Base-by-base conservation (phyloP, 2,797 vertebrate genomes). In the Acanthurus leucopareius region DNA sequence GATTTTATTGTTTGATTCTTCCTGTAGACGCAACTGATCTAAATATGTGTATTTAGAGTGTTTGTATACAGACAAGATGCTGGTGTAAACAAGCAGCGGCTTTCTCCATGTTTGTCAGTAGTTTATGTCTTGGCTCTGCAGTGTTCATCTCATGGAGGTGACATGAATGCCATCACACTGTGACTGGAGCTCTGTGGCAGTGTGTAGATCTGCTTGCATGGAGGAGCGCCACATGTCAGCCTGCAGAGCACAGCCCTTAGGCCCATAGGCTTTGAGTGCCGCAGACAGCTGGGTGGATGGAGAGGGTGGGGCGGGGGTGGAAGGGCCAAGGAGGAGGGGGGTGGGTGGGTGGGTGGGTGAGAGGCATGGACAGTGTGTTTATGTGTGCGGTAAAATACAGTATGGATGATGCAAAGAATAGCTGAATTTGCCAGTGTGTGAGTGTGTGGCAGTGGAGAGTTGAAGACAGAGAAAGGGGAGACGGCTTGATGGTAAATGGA, bases 241-340 rank as follows among this genome's bases (percentile, higher is more conserved):
- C 59, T 54, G 53, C 25, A 28, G 60, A 82, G 76, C 57, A 58
- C 70, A 81, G 78, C 63, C 61, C 38, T 42, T 69, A 58, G 82
- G 77, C 56, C 70, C 16, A 16, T 77, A 60, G 74, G 73, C 22
- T 85, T 82, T 93, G 92, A 94, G 86, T 87, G 84, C 53, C 7
- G 17, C 53, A 32, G 90, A 93, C 93, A 94, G 93, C 92, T 94
- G 94, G 83, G 75, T 69, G 51, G 57, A 84, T 58, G 40, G 59
- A 52, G 44, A 49, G 45, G 53, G 38, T 35, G 22, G 53, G 72
- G 75, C 10, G 61, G 35, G 59, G 47, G 38, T 51, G 58, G 52
- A 44, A 65, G 69, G 48, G 61, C 8, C 3, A 5, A 20, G 35
- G 35, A 7, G 35, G 19, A 16, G 65, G 38, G 28, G 32, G 10